A percentile compares a stretch with the other conserved stretches of the same genome.
These are phyloP conservation scores for Spisula subtruncata DNA, from an alignment of 2,888 invertebrate genomes.

Conservation along the genomic window DNA sequence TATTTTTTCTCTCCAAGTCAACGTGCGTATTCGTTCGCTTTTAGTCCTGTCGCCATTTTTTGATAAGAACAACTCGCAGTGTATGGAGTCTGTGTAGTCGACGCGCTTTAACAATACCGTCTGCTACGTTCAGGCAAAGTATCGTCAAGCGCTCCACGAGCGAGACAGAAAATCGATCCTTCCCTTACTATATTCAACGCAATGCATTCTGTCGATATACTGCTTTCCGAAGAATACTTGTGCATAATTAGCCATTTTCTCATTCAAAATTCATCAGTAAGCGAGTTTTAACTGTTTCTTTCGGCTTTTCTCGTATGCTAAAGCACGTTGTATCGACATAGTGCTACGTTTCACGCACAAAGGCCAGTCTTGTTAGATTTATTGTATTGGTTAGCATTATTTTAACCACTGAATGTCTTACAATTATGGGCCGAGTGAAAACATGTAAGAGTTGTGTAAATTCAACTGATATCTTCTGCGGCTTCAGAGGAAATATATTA, in stretches of 20 bases:
- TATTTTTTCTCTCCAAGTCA: not conserved
- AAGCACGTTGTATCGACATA: slow-evolving; percentile 10
- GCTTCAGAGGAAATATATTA: not conserved
- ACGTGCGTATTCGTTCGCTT: slow-evolving; percentile 18
- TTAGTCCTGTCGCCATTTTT: slow-evolving; percentile 49
- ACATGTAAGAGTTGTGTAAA: not conserved
- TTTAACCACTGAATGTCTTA: slow-evolving; percentile 10
- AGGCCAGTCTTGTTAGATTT: slow-evolving; percentile 43
- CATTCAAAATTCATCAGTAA: slow-evolving; percentile 77
- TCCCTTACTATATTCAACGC: slow-evolving; percentile 50
- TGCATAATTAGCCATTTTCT: slow-evolving; percentile 78
- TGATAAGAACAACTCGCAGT: slow-evolving; percentile 49
- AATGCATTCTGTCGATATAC: slow-evolving; percentile 48
- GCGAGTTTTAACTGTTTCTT: slow-evolving; percentile 71
- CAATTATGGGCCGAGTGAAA: not conserved
- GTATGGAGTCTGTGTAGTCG: slow-evolving; percentile 45
- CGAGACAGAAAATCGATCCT: slow-evolving; percentile 65
- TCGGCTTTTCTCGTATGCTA: slow-evolving; percentile 57
- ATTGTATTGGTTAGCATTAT: slow-evolving; percentile 5
- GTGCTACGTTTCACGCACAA: slow-evolving; percentile 37
- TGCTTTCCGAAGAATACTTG: slow-evolving; percentile 65
- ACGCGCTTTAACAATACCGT: slow-evolving; percentile 55
- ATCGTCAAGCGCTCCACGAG: slow-evolving; percentile 61
- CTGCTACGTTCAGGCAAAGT: slow-evolving; percentile 41
- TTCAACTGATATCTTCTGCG: not conserved